Percentiles rank a stretch among this genome's conserved stretches.
phyloP scores from a whole-genome alignment of 2,797 vertebrate species.

The Linurgus olivaceus region DNA sequence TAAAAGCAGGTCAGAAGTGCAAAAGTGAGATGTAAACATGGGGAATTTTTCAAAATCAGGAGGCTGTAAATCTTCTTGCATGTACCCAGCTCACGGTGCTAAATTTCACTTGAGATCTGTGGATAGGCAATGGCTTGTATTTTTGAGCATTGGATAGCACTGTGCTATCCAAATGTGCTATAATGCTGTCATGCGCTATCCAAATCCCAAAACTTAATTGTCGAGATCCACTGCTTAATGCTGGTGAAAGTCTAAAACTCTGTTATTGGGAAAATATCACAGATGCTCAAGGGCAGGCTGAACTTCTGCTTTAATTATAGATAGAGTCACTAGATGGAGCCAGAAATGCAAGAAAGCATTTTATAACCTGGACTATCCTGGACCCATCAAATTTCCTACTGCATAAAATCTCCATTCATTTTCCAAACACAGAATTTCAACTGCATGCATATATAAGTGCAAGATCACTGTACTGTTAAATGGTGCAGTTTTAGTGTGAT shows the following conservation, averaged over 20 bases:
- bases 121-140: neutral
- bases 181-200: neutral
- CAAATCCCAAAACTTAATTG: neutral
- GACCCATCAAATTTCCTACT: neutral
- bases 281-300: neutral
- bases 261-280: neutral
- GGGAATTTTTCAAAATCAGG: neutral
- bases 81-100: neutral
- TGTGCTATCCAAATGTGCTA: neutral
- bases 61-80: neutral
- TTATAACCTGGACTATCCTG: neutral
- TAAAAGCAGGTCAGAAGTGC: neutral
- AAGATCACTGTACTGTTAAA: neutral
- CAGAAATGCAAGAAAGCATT: neutral
- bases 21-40: neutral
- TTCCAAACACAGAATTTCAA: neutral
- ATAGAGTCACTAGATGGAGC: constrained; percentile 28
- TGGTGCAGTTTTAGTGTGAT: neutral
- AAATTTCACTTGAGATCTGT: neutral
- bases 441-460: neutral
- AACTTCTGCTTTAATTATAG: neutral
- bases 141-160: neutral
- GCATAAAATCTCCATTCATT: neutral
- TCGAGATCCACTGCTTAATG: neutral
- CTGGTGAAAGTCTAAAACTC: neutral